phyloP scores from a whole-genome alignment of 37 sponge, comb jelly and placozoan species.

The Tethya wilhelma region DNA sequence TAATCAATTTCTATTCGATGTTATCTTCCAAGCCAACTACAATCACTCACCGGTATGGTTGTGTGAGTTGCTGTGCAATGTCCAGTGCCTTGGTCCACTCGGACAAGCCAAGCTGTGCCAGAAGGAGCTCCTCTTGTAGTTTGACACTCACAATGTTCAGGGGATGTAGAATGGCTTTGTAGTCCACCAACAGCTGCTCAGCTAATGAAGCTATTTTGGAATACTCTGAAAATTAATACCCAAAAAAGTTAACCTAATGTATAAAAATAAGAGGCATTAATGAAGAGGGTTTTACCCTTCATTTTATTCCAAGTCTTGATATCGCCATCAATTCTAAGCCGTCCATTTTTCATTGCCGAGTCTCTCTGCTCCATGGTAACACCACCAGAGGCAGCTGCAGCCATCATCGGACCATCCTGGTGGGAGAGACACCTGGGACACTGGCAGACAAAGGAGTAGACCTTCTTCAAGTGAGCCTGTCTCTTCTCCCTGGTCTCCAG shows the following conservation, averaged over 20 bases:
- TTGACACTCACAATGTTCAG: constrained; percentile 17
- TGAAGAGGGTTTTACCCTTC: no score
- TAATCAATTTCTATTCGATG: background rate
- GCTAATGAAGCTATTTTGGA: background rate
- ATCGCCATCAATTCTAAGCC: no score
- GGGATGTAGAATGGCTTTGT: background rate
- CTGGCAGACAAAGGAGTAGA: constrained; percentile 54
- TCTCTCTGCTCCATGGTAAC: no score
- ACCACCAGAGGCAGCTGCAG: background rate
- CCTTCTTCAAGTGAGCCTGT: constrained; percentile 11
- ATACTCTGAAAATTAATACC: background rate
- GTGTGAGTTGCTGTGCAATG: background rate
- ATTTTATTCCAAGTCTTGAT: background rate
- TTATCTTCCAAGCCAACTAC: background rate
- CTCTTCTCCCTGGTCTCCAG: constrained; percentile 45
- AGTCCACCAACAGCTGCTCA: background rate
- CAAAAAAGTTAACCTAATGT: background rate
- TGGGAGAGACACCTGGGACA: constrained; percentile 56
- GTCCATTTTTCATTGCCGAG: background rate
- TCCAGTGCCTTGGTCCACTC: constrained; percentile 46
- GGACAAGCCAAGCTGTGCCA: constrained; percentile 27
- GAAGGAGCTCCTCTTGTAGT: constrained; percentile 29
- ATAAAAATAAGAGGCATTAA: background rate
- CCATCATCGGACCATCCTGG: no score
- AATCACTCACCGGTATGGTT: constrained; percentile 28